Percentiles rank a stretch among this genome's conserved stretches.
phyloP scores from a whole-genome alignment of 2,888 invertebrate species.

The Endomychus coccineus region DNA sequence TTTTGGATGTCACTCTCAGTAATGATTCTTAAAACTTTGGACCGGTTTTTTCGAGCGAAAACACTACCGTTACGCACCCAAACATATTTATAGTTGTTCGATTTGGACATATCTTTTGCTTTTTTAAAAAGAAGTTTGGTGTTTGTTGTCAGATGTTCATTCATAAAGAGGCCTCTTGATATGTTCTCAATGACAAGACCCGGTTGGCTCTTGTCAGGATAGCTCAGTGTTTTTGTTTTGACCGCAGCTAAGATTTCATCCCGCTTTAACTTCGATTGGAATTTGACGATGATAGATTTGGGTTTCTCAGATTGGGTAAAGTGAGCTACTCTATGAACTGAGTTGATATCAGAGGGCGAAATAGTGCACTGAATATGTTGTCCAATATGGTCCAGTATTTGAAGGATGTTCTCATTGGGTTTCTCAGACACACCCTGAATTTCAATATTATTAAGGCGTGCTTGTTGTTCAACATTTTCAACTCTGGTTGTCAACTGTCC shows the following conservation, averaged over 20 bases:
- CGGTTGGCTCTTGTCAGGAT: too few species aligned
- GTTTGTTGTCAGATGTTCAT: too few species aligned
- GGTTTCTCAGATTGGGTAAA: too few species aligned
- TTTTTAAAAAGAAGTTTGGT: too few species aligned
- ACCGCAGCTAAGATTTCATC: not conserved
- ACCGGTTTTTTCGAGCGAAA: conserved; percentile 3
- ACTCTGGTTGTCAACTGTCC: not conserved
- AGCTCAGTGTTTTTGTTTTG: not conserved
- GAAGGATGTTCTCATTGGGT: not conserved
- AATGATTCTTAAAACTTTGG: too few species aligned
- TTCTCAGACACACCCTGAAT: conserved; percentile 5
- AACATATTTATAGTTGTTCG: conserved; percentile 3
- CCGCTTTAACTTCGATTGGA: not conserved
- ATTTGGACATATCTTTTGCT: too few species aligned
- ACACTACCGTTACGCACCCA: conserved; percentile 4
- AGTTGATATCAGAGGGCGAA: not conserved
- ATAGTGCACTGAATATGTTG: not conserved
- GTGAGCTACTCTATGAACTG: conserved; percentile 1
- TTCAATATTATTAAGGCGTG: conserved; percentile 4
- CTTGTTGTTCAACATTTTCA: not conserved
- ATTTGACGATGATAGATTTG: too few species aligned
- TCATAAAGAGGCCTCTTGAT: too few species aligned
- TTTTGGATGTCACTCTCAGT: too few species aligned
- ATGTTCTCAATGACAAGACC: too few species aligned
- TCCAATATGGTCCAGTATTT: not conserved